These are phyloP conservation scores for Solenopsis invicta DNA, from an alignment of 1,140 invertebrate genomes.

Conservation along the genomic window DNA sequence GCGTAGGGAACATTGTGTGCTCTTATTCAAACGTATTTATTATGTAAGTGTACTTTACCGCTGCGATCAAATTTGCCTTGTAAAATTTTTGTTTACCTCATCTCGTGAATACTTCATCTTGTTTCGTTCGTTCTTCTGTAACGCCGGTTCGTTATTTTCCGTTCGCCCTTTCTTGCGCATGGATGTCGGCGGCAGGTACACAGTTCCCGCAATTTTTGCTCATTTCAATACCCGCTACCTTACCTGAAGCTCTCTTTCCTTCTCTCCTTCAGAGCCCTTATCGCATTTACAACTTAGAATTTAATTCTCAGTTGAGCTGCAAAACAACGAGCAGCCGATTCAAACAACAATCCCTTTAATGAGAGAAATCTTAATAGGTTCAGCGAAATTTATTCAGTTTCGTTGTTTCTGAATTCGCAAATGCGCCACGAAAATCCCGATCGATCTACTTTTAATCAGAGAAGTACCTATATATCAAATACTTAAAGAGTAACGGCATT, in stretches of 20 bases:
- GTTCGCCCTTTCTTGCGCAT: conserved; percentile 44
- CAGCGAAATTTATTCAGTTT: conserved; percentile 1
- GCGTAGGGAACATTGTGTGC: neutral
- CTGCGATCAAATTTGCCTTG: conserved; percentile 77
- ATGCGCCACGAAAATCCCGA: neutral
- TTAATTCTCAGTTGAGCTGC: conserved; percentile 38
- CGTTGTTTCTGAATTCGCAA: neutral
- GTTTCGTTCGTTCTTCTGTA: conserved; percentile 42
- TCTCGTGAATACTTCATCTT: conserved; percentile 44
- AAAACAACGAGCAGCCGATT: conserved; percentile 23
- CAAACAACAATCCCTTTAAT: conserved; percentile 29
- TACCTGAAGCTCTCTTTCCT: neutral
- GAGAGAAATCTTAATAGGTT: conserved; percentile 13
- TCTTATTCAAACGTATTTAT: conserved; percentile 63
- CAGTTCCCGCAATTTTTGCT: conserved; percentile 58
- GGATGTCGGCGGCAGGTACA: conserved; percentile 45
- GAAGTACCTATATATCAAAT: neutral
- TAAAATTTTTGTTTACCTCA: conserved; percentile 69
- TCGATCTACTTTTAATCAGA: conserved; percentile 19
- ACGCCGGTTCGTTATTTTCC: conserved; percentile 55
- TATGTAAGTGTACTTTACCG: conserved; percentile 58
- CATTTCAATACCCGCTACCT: conserved; percentile 60
- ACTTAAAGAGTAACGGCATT: neutral
- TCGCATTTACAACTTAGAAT: conserved; percentile 55
- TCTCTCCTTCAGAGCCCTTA: conserved; percentile 18